A percentile compares a stretch with the other conserved stretches of the same genome.
Evolutionary conservation across 2,888 invertebrate species (phyloP).

Genomic region (Calliphora vomitoria): DNA sequence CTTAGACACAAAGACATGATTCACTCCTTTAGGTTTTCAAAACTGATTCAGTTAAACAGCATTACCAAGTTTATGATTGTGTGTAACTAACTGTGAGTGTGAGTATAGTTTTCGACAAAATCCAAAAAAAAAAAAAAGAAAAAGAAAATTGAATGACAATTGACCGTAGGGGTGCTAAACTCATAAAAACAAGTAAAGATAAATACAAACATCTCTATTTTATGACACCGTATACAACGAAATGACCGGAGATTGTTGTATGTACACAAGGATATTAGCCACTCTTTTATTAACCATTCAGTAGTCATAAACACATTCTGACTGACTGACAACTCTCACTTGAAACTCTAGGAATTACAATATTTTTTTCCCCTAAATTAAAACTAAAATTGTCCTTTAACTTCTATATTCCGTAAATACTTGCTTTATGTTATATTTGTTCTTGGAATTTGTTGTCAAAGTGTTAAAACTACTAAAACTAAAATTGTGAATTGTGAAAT

Average conservation of each 20-base stretch:
- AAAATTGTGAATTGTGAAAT: constrained; percentile 26
- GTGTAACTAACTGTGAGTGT: no score
- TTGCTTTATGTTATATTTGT: constrained; percentile 25
- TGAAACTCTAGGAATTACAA: constrained; percentile 34
- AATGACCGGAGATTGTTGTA: constrained; percentile 6
- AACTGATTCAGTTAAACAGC: no score
- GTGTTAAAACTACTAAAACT: constrained; percentile 43
- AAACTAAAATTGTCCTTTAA: not conserved
- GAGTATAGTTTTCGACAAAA: not conserved
- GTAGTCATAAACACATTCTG: constrained; percentile 61
- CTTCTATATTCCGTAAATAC: not conserved
- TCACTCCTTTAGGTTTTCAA: constrained; percentile 51
- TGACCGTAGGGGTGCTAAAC: constrained; percentile 60
- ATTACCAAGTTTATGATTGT: not conserved
- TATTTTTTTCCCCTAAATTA: not conserved
- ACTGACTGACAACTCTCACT: not conserved
- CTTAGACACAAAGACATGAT: not conserved
- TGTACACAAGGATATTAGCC: constrained; percentile 25
- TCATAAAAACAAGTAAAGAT: constrained; percentile 40
- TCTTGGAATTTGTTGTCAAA: constrained; percentile 68
- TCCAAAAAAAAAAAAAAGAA: not conserved
- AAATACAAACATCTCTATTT: constrained; percentile 54
- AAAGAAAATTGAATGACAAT: constrained; percentile 46
- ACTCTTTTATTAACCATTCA: constrained; percentile 54
- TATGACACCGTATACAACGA: not conserved